phyloP scores from a whole-genome alignment of 2,888 invertebrate genomes.

The Cantharis rustica region DNA sequence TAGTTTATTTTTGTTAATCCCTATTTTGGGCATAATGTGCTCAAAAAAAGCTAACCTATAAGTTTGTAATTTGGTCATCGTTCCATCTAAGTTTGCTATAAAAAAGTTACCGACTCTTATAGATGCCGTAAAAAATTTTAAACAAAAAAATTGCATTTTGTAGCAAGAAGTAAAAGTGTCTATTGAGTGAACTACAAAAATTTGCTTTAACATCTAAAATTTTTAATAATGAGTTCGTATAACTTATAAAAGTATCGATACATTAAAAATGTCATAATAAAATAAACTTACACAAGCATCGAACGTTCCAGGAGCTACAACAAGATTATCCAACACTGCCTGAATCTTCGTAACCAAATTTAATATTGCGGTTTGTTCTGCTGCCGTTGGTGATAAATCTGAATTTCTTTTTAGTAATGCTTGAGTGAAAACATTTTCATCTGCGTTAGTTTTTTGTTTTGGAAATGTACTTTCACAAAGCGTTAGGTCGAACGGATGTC shows the following conservation, averaged over 20 bases:
- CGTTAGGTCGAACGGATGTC: conserved; percentile 87
- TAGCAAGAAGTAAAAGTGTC: too few species aligned
- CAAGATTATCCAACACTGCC: conserved; percentile 89
- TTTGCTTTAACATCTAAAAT: background rate
- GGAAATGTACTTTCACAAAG: conserved; percentile 90
- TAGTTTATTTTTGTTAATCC: too few species aligned
- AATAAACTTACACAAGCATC: conserved; percentile 86
- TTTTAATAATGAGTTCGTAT: background rate
- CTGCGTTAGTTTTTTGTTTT: conserved; percentile 77
- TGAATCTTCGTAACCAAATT: conserved; percentile 96
- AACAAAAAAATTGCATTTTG: too few species aligned
- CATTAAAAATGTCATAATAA: background rate
- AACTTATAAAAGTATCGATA: background rate
- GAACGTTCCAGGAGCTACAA: conserved; percentile 91
- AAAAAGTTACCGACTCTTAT: too few species aligned
- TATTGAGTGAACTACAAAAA: too few species aligned
- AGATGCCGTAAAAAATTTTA: too few species aligned
- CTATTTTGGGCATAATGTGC: too few species aligned
- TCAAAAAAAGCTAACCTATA: too few species aligned
- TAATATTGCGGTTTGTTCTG: conserved; percentile 89
- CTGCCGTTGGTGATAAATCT: conserved; percentile 88
- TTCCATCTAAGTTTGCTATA: too few species aligned
- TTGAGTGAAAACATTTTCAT: conserved; percentile 86
- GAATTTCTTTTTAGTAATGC: conserved; percentile 90
- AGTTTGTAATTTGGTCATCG: too few species aligned